Evolutionary conservation across 2,113 vertebrate genomes (phyloP), one percentile per base, ranked within the genome.

Genomic region (Archocentrus centrarchus): DNA sequence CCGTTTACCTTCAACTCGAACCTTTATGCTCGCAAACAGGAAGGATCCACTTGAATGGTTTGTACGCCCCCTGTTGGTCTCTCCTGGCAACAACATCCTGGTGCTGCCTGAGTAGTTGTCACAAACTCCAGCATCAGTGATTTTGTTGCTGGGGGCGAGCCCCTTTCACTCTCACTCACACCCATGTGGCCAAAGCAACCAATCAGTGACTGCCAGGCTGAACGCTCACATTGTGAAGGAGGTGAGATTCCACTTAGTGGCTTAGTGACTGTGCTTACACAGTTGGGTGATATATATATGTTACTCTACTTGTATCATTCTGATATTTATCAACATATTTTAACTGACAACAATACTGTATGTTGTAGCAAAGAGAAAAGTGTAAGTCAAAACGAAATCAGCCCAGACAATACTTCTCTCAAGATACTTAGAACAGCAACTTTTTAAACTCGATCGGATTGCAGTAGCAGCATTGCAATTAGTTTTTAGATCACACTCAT

Each of bases 91-190:
- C 98, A 99, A 98, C 96, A 99, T 99, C 98, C 98, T 99, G 98
- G 97, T 99, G 98, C 98, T 99, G 98, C 97, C 97, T 97, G 98
- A 97, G 97, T 97, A 93, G 91, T 91, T 94, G 87, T 93, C 32
- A 73, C 90, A 96, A 91, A 97, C 98, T 99, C 98, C 98, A 99
- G 98, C 98, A 99, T 99, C 98, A 99, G 98, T 98, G 98, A 99
- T 99, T 99, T 99, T 99, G 98, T 99, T 99, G 98, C 97, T 88
- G 97, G 97, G 96, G 97, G 96, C 30, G 96, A 95, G 59, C 96
- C 87, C 61, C 68, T 81, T 3, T 83, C 81, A 1, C 75, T 44
- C 66, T 27, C 39, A 50, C 47, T 59, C 73, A 63, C 82, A 59
- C 15, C 27, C 62, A 18, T 73, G 79, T 41, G 79, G 78, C 75